phyloP scores from a whole-genome alignment of 1,140 invertebrate genomes.

The Helicoverpa zea region DNA sequence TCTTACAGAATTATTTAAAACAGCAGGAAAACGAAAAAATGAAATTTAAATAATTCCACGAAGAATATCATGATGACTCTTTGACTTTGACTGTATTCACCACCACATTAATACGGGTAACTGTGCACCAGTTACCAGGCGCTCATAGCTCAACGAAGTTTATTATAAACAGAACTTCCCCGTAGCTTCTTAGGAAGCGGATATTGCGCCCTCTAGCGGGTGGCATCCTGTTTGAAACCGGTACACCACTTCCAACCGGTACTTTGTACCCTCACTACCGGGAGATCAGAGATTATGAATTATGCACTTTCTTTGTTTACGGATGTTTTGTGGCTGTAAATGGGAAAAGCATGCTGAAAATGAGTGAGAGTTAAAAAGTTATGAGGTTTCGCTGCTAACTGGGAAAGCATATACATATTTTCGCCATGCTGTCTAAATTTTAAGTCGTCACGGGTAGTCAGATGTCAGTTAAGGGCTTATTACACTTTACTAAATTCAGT shows the following conservation, averaged over 20 bases:
- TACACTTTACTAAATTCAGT: too few species aligned
- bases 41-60: too few species aligned
- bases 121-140: slow-evolving; percentile 9
- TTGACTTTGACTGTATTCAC: too few species aligned
- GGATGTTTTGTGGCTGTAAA: background rate
- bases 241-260: slow-evolving; percentile 46
- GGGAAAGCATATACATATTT: background rate
- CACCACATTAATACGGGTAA: background rate
- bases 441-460: too few species aligned
- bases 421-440: too few species aligned
- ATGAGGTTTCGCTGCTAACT: background rate
- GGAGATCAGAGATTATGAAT: slow-evolving; percentile 36
- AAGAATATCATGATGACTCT: too few species aligned
- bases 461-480: too few species aligned
- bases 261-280: slow-evolving; percentile 42
- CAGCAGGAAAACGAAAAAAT: too few species aligned
- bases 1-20: too few species aligned
- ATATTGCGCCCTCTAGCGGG: slow-evolving; percentile 46
- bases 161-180: slow-evolving; percentile 41
- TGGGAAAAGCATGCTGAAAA: background rate
- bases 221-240: slow-evolving; percentile 35
- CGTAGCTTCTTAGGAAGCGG: slow-evolving; percentile 44
- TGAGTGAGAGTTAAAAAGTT: background rate
- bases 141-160: slow-evolving; percentile 34
- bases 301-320: slow-evolving; percentile 35